Base-by-base conservation (phyloP, 53 echinoderm and acorn worm species). In the Crossaster papposus region DNA sequence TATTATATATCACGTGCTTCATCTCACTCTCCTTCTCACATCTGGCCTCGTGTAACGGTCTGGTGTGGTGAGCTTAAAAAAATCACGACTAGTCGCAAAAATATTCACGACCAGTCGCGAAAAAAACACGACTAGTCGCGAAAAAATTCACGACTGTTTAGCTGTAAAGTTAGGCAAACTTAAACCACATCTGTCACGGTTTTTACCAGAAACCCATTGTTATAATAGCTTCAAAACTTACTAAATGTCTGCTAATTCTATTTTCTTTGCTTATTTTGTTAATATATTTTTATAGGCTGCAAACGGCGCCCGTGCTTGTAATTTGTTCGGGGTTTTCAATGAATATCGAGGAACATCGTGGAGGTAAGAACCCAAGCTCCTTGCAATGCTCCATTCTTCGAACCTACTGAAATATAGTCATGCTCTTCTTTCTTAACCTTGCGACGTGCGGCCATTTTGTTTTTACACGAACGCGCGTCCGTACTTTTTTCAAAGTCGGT, bases 291-390 rank as follows among this genome's bases (percentile, higher is more conserved):
- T 90, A 0, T 30, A 90, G 90, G 90, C 90, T 26, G 90, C 72
- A 33, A 90, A 90, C 72, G 90, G 90, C 20, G 90, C 90, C 15
- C 34, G 38, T 63, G 90, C 90, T 3, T 64, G 83, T n/a, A 90
- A 44, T 28, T 2, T 90, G 23, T 15, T 83, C 3, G 37, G 77
- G 30, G 90, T 90, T 22, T 55, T 90, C 37, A 90, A 36, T 63
- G 83, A 90, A 33, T 90, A 83, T 62, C 80, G 90, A 14, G 90
- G 90, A 15, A 63, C 77, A 35, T 90, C 90, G 4, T 90, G 83
- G 83, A 83, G 82, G 90, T 90, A 83, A 35, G 68, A 33, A 35
- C 0, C 12, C 17, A 2, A 74, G 36, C 13, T 36, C 15, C 34
- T 33, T 32, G n/a, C 36, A 35, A 18, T 34, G 74, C 14, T 35